Percentiles rank a stretch among this genome's conserved stretches.
phyloP scores from a whole-genome alignment of 2,888 invertebrate genomes.

The Halictus ligatus region DNA sequence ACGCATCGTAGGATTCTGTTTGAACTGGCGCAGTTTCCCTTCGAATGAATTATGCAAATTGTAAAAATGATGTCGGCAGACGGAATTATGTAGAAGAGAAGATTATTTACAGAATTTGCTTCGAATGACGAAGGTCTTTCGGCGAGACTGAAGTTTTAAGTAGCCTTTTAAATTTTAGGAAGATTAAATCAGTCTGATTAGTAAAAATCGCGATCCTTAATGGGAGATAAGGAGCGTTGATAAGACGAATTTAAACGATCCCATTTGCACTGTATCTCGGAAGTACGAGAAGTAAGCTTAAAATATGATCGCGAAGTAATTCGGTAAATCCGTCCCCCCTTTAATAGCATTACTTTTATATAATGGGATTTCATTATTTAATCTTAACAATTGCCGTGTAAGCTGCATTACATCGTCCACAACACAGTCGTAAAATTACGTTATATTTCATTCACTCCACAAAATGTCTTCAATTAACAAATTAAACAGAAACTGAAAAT shows the following conservation, averaged over 20 bases:
- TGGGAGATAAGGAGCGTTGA: neutral
- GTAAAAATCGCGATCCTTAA: neutral
- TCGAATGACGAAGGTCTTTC: neutral
- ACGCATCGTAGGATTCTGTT: neutral
- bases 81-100: no score
- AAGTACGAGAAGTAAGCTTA: constrained; percentile 1
- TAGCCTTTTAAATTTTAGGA: neutral
- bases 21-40: neutral
- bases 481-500: no score
- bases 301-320: neutral
- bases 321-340: neutral
- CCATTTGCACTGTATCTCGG: neutral
- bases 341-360: constrained; percentile 3
- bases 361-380: neutral
- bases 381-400: neutral
- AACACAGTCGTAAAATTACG: no score
- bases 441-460: no score
- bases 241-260: neutral
- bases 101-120: no score
- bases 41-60: neutral
- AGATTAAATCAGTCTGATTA: neutral
- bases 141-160: neutral
- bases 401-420: no score
- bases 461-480: no score
- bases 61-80: neutral